These are phyloP conservation scores for Diplogasteroides magnus DNA, from an alignment of 1,140 invertebrate species.

Conservation along the genomic window DNA sequence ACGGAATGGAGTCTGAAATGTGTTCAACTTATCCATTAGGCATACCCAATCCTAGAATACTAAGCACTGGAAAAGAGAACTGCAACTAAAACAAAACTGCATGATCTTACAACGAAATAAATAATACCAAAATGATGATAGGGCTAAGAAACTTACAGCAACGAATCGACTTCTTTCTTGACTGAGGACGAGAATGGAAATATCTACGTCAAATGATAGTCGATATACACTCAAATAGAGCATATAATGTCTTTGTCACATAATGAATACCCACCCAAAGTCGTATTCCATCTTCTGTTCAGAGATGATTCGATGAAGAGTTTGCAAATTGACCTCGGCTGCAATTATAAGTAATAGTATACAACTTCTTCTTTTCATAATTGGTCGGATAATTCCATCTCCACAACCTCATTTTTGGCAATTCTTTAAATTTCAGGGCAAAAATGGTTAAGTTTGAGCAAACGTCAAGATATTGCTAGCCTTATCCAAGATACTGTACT, in stretches of 20 bases:
- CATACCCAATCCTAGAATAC: no score
- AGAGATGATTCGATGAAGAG: background rate
- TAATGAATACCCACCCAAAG: background rate
- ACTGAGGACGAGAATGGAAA: background rate
- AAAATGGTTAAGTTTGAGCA: no score
- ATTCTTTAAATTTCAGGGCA: no score
- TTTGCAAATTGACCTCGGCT: background rate
- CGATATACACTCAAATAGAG: background rate
- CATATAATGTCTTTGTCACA: background rate
- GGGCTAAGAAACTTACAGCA: background rate
- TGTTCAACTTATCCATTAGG: no score
- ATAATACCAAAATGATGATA: no score
- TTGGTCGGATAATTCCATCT: no score
- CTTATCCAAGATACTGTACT: no score
- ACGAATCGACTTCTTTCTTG: background rate
- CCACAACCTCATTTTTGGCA: no score
- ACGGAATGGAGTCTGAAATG: background rate
- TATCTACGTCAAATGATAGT: background rate
- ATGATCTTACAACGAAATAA: background rate
- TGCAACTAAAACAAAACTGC: background rate
- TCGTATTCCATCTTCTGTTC: background rate
- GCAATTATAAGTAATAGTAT: background rate
- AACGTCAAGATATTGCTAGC: no score
- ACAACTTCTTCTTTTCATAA: no score
- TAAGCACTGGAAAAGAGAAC: background rate